These are phyloP conservation scores for Anoplopoma fimbria DNA, from an alignment of 2,113 vertebrate species.

Conservation along the genomic window DNA sequence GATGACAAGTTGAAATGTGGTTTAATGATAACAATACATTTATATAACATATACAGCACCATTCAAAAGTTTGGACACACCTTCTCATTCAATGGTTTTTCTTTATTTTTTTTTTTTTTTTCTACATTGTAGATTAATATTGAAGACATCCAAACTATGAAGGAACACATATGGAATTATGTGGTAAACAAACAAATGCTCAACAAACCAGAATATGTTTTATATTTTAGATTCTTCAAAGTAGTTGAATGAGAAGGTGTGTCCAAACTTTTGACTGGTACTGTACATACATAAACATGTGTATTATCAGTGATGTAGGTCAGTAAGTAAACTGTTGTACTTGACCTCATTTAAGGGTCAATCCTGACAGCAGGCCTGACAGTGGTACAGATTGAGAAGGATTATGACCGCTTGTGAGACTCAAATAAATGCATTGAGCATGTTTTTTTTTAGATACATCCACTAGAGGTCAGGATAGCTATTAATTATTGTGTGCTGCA, in stretches of 20 bases:
- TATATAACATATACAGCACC: neutral
- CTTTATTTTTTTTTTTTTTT: no score
- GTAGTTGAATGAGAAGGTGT: no score
- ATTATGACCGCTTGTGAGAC: neutral
- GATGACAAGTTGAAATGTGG: no score
- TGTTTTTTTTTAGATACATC: conserved; percentile 12
- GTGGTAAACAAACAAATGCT: no score
- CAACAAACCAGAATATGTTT: no score
- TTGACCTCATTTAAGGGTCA: neutral
- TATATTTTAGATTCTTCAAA: no score
- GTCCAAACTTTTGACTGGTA: no score
- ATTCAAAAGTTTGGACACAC: no score
- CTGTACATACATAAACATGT: neutral
- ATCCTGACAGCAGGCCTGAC: neutral
- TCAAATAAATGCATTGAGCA: neutral
- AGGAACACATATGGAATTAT: no score
- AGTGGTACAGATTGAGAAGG: neutral
- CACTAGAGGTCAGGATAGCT: conserved; percentile 54
- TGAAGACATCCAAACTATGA: no score
- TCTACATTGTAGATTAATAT: no score
- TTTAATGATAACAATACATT: neutral
- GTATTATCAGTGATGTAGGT: neutral
- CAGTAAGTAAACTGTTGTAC: neutral
- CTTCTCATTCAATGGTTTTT: no score
- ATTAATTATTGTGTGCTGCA: neutral